A percentile compares a stretch with the other conserved stretches of the same genome.
Conservation (phyloP, 2,888 invertebrate species). For the Drosophila gaucha region DNA sequence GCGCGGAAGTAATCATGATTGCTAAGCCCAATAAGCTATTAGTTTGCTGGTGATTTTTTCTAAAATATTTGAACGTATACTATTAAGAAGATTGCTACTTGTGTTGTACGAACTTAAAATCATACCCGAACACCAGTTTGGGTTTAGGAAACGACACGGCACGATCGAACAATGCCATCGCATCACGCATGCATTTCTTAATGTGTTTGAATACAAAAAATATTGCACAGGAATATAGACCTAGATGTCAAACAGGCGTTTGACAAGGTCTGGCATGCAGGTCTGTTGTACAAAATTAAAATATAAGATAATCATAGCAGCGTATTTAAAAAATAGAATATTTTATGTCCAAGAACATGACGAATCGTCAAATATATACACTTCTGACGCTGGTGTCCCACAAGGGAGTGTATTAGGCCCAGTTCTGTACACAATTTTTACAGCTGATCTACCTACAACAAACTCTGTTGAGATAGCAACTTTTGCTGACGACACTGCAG, state of each 20-base stretch:
- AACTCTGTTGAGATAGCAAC: neutral
- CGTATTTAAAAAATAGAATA: no score
- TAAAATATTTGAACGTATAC: conserved; percentile 24
- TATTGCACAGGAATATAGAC: neutral
- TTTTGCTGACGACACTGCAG: neutral
- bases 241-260: no score
- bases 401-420: neutral
- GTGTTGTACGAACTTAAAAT: conserved; percentile 12
- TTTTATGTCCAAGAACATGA: neutral
- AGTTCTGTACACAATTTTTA: neutral
- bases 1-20: conserved; percentile 1
- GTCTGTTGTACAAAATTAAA: neutral
- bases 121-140: conserved; percentile 23
- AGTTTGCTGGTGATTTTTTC: conserved; percentile 20
- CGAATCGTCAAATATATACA: neutral
- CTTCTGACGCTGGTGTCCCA: neutral
- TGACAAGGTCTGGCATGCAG: no score
- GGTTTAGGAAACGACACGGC: neutral
- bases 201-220: neutral
- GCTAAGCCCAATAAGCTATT: conserved; percentile 17
- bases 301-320: neutral
- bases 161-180: neutral
- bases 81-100: neutral
- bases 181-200: neutral
- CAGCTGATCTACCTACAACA: neutral